A percentile compares a stretch with the other conserved stretches of the same genome.
phyloP scores from a whole-genome alignment of 2,797 vertebrate genomes.

The Labroides dimidiatus region DNA sequence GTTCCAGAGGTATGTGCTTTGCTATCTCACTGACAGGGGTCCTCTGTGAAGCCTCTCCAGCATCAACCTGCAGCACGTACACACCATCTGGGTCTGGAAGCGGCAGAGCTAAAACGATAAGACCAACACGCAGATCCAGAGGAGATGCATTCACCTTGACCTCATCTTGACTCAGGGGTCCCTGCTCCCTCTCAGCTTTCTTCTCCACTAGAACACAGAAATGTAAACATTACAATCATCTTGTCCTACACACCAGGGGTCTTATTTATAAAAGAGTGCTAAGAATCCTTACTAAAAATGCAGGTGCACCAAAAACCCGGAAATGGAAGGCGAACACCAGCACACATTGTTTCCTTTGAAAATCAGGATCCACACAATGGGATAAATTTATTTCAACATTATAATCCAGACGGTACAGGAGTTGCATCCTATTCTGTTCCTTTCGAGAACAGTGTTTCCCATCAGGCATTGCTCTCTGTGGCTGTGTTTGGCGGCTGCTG shows the following conservation, averaged over 20 bases:
- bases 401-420: no score
- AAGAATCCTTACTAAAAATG: no score
- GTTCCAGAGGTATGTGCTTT: conserved; percentile 88
- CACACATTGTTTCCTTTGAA: no score
- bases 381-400: no score
- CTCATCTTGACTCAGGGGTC: conserved; percentile 69
- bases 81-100: conserved; percentile 89
- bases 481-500: neutral
- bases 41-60: conserved; percentile 88
- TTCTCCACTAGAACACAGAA: conserved; percentile 71
- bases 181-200: conserved; percentile 82
- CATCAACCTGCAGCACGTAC: conserved; percentile 90
- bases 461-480: neutral
- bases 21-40: conserved; percentile 92
- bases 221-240: neutral
- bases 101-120: conserved; percentile 85
- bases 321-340: no score
- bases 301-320: no score
- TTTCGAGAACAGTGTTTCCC: no score
- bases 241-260: no score
- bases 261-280: no score
- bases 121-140: conserved; percentile 92
- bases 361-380: no score
- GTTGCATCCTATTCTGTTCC: no score
- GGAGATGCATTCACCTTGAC: conserved; percentile 87